Evolutionary conservation across 2,797 vertebrate genomes (phyloP), one percentile per base, ranked within the genome.

Genomic region (Mionectes olivaceus): DNA sequence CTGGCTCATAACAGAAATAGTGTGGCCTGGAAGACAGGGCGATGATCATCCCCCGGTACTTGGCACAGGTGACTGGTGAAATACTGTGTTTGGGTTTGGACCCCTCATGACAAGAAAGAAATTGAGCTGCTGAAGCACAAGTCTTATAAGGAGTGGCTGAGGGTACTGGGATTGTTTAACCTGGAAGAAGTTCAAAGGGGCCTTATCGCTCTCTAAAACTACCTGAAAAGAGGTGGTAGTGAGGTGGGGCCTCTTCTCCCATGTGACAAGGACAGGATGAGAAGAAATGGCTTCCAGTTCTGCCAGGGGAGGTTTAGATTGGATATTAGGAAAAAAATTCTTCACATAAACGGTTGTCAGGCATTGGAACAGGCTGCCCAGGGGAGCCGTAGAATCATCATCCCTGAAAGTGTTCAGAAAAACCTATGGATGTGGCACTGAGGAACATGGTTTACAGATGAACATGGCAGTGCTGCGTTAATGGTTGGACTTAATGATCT

Each of bases 61-160:
- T 57, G 49, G 23, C 49, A 56, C 11, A 44, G 17, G 28, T 0
- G 0, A 76, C 11, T 39, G 17, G 28, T 0, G 0, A 70, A 56
- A 14, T 14, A 4, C 7, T 25, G 16, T 5, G 16, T 5, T 15
- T 23, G 49, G 35, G 37, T 76, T 56, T 49, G 32, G 35, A 13
- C 5, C 10, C 4, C 24, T 61, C 49, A 69, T 21, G 43, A 25
- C 28, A 63, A 16, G 22, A 76, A 63, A 32, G 13, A 37, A 7
- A 25, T 1, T 70, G n/a, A 56, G 9, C 19, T 43, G 11, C 19
- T 49, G 49, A 4, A 76, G 2, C 0, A 1, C 9, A 35, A 8
- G 11, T 16, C 12, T 35, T n/a, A 43, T 4, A 4, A 67, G 14
- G 19, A 61, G 33, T 0, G 0, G 15, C 32, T 61, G 35, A 68